Base-by-base conservation (phyloP, 1,140 invertebrate species). In the Listronotus oregonensis region DNA sequence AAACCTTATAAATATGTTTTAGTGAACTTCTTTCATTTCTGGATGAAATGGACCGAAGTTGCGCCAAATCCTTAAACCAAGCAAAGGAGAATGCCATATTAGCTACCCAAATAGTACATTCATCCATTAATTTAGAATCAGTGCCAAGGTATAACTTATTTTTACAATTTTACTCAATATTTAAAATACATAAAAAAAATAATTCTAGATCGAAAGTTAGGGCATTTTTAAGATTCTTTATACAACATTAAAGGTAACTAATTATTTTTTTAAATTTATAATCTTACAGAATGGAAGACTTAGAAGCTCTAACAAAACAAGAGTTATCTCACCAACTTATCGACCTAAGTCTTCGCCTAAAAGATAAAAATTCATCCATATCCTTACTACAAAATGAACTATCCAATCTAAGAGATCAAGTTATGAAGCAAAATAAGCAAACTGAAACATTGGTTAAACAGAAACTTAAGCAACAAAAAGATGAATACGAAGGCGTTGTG, bases 401-500 rank as follows among this genome's bases (percentile, higher is more conserved):
- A 7, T 69, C 71, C 5, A 57, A 44, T 11, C 57, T 77, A 8
- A 64, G 76, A 21, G 69, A 77, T 9, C 64, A 73, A 66, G 64
- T 72, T 1, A 61, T 76, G 14, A 72, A 69, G 43, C 67, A 70
- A 12, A 68, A 67, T 47, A 75, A 72, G 65, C 65, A 72, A 47
- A 71, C 71, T 10, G 75, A 78, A 49, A 40, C 63, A 56, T 68
- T 64, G 17, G 62, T 77, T 1, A 73, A 70, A 54, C 66, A 77
- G 51, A 77, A 75, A 64, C 44, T 87, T n/a, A 81, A 82, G 8
- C 79, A 83, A 14, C 83, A 87, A 62, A 88, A 90, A 72, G 84
- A 83, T 15, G 87, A 89, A 71, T 87, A 85, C 64, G 87, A 89
- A 66, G 76, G 75, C 2, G 81, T 85, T 6, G 80, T 89, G 7